Evolutionary conservation across 1,140 invertebrate genomes (phyloP).

Genomic region (Olivierus martensii): DNA sequence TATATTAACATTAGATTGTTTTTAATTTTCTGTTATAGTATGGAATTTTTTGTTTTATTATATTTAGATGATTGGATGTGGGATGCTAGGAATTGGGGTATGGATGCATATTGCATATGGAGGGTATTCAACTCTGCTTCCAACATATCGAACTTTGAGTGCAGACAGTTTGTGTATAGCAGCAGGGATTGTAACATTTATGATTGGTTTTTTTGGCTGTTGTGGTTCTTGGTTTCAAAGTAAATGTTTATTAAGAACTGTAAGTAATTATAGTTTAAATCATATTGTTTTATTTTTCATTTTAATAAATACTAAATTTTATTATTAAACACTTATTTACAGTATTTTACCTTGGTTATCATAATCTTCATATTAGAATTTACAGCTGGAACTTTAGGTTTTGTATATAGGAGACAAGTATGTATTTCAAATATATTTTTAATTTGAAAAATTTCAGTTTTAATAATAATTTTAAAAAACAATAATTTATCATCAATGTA

Average conservation of each 20-base stretch:
- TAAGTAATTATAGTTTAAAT: constrained; percentile 31
- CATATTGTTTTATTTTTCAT: not conserved
- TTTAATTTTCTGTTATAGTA: too few species aligned
- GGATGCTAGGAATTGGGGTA: constrained; percentile 53
- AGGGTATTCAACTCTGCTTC: constrained; percentile 52
- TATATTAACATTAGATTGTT: too few species aligned
- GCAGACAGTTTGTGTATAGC: constrained; percentile 51
- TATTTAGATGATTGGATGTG: constrained; percentile 54
- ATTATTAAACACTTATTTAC: constrained; percentile 22
- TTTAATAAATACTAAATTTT: not conserved
- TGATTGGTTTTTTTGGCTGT: constrained; percentile 62
- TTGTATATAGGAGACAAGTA: constrained; percentile 56
- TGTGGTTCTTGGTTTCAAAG: constrained; percentile 69
- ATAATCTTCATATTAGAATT: constrained; percentile 64
- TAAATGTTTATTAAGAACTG: constrained; percentile 55
- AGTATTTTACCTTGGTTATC: constrained; percentile 74
- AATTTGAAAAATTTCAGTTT: not conserved
- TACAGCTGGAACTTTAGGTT: constrained; percentile 55
- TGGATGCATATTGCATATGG: constrained; percentile 52
- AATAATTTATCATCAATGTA: too few species aligned
- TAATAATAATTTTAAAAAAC: too few species aligned
- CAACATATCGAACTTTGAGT: constrained; percentile 50
- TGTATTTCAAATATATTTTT: constrained; percentile 20
- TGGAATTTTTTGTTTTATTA: too few species aligned
- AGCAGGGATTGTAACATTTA: constrained; percentile 50